A percentile compares a stretch with the other conserved stretches of the same genome.
Evolutionary conservation across 2,113 vertebrate species (phyloP).

Genomic region (Phrynocephalus versicolor): DNA sequence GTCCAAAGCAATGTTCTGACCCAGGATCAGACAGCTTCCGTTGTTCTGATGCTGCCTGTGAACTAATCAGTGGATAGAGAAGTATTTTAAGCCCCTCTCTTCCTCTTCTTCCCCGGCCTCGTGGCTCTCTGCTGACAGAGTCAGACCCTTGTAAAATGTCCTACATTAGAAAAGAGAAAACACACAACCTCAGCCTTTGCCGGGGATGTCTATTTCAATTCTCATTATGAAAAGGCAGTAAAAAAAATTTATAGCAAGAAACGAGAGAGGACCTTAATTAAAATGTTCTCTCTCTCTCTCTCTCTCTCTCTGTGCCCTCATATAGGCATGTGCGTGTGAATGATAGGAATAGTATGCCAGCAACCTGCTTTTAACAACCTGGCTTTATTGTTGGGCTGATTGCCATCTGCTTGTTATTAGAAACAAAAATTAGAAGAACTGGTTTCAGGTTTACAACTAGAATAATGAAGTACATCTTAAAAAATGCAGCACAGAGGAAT

Average conservation of each 20-base stretch:
- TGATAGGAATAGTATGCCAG: background rate
- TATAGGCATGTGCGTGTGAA: no score
- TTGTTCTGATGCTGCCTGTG: no score
- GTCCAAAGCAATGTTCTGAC: no score
- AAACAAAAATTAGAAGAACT: constrained; percentile 6
- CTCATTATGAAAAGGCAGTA: background rate
- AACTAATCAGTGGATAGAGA: no score
- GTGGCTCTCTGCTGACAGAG: constrained; percentile 47
- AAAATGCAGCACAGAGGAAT: constrained; percentile 8
- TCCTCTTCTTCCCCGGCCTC: constrained; percentile 25
- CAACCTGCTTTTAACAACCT: constrained; percentile 25
- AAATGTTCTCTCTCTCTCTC: constrained; percentile 51
- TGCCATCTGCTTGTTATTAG: constrained; percentile 13
- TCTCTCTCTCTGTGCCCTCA: no score
- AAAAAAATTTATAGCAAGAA: constrained; percentile 41
- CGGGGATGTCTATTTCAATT: constrained; percentile 38
- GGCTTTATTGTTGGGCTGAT: background rate
- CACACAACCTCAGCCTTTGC: background rate
- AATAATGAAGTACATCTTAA: constrained; percentile 14
- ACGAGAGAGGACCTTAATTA: constrained; percentile 44
- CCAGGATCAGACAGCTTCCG: no score
- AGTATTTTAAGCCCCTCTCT: no score
- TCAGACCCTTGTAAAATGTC: background rate
- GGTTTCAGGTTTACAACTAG: constrained; percentile 14
- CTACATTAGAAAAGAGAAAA: constrained; percentile 17